Evolutionary conservation across 2,888 invertebrate species (phyloP), one percentile per base, ranked within the genome.

Genomic region (Dorcus hopei): DNA sequence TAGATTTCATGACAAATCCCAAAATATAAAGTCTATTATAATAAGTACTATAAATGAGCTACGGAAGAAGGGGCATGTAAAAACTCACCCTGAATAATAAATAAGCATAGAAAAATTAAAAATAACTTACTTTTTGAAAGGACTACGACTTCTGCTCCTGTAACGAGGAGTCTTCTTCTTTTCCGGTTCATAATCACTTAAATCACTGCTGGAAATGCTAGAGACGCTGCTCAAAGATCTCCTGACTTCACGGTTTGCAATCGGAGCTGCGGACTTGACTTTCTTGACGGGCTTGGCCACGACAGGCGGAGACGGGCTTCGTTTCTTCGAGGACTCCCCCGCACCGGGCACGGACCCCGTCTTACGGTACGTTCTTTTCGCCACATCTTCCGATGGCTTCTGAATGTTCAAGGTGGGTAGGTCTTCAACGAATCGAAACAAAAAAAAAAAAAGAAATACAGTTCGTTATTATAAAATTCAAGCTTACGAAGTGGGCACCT

Each of bases 231-330:
- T 82, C 26, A 83, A 67, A 0, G 82, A 82, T 52, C 79, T 76
- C 8, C 79, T 73, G 23, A 78, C 76, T 52, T 77, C 77, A 1
- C 71, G 70, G 1, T 69, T 69, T 11, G 57, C 58, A 43, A 63
- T 65, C 3, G 65, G 61, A 23, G 63, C 64, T 52, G 71, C 68
- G 61, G 55, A 67, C 56, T 58, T 61, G 5, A 16, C 43, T 9
- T 58, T 61, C 42, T 61, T 61, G 23, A 14, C n/a, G 3, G 84
- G 83, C 19, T 81, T 80, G 1, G 81, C 80, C 1, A 84, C 85
- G 0, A 77, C 70, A 0, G 85, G 85, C 1, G 85, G 85, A 1
- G 85, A 85, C 0, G 84, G 83, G 59, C 83, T 83, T 39, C 74
- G 75, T 23, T 63, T 65, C 26, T 55, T 62, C 6, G 16, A 4